phyloP scores from a whole-genome alignment of 2,113 vertebrate genomes.

The Tursiops truncatus region DNA sequence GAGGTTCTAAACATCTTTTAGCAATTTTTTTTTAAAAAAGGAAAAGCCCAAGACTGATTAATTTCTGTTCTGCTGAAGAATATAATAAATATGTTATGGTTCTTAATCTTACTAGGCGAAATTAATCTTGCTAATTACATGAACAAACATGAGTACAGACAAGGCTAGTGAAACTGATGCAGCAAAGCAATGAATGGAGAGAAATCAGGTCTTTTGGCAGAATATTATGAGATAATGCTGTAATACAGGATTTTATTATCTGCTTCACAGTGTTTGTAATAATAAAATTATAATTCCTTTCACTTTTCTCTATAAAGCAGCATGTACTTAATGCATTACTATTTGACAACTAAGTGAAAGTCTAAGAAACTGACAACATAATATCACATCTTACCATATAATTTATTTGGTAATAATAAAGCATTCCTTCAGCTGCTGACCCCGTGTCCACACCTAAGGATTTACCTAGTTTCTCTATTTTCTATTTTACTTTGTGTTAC shows the following conservation, averaged over 20 bases:
- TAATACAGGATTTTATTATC: conserved; percentile 9
- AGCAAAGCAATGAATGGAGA: not conserved
- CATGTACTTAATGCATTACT: not conserved
- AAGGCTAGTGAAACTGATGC: not conserved
- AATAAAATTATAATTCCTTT: not conserved
- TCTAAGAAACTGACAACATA: not conserved
- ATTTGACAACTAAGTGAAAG: not conserved
- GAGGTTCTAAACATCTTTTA: conserved; percentile 1
- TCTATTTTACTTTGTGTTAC: not conserved
- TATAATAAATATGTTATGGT: not conserved
- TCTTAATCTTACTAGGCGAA: conserved; percentile 42
- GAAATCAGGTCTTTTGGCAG: not conserved
- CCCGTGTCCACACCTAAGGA: not conserved
- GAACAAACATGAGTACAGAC: not conserved
- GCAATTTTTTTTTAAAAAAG: not conserved
- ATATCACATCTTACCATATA: not conserved
- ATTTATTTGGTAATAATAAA: not conserved
- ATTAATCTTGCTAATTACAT: conserved; percentile 21
- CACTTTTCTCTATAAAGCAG: not conserved
- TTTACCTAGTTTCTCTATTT: not conserved
- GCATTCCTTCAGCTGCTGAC: not conserved
- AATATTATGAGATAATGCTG: not conserved
- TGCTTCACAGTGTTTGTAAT: not conserved
- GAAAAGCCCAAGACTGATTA: not conserved
- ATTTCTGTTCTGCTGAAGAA: conserved; percentile 48